Evolutionary conservation across 2,888 invertebrate genomes (phyloP).

Genomic region (Carpatolechia fugitivella): DNA sequence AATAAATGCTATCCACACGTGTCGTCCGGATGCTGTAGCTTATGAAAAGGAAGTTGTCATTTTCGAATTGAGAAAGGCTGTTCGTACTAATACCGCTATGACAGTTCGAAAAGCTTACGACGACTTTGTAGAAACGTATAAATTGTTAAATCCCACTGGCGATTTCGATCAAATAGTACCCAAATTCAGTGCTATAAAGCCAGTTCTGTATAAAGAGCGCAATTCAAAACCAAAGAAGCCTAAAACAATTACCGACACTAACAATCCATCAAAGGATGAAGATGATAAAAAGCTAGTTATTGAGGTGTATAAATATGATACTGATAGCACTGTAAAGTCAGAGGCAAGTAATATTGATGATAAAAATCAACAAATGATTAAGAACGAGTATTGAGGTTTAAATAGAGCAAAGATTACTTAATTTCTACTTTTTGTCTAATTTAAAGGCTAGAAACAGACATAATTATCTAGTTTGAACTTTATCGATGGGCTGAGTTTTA

Average conservation of each 20-base stretch:
- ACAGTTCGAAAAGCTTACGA: not conserved
- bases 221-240: not conserved
- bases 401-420: not conserved
- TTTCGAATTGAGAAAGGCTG: not conserved
- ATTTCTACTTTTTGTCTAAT: too few species aligned
- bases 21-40: not conserved
- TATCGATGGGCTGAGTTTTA: too few species aligned
- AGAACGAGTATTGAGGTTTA: not conserved
- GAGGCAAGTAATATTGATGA: too few species aligned
- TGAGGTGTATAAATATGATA: not conserved
- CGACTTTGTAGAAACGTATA: not conserved
- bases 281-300: not conserved
- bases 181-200: not conserved
- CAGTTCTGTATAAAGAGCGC: not conserved
- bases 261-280: not conserved
- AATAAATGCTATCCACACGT: not conserved
- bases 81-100: not conserved
- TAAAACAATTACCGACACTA: not conserved
- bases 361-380: too few species aligned
- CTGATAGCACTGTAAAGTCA: too few species aligned
- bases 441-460: too few species aligned
- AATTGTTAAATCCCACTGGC: not conserved
- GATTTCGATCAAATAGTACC: not conserved
- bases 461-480: too few species aligned
- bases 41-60: not conserved